phyloP scores from a whole-genome alignment of 2,113 vertebrate genomes.

The Mobula birostris region DNA sequence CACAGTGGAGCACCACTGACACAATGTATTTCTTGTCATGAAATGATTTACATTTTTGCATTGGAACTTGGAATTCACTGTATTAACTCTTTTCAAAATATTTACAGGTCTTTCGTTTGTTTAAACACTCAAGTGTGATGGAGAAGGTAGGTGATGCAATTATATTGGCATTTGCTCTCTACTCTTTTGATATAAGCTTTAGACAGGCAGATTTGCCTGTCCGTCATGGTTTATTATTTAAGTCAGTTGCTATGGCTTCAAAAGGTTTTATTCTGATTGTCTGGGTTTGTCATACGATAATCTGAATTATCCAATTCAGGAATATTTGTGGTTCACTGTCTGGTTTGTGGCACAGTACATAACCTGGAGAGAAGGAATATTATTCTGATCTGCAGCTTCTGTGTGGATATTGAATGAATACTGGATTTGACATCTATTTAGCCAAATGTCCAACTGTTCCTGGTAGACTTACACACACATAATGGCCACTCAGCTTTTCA shows the following conservation, averaged over 20 bases:
- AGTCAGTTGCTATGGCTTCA: not conserved
- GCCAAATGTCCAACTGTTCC: not conserved
- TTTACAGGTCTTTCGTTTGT: slow-evolving; percentile 5
- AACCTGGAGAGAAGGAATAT: not conserved
- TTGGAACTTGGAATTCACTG: not conserved
- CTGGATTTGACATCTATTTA: no score
- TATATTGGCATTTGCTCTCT: not conserved
- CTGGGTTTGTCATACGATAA: not conserved
- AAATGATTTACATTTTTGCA: not conserved
- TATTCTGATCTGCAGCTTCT: not conserved
- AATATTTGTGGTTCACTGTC: not conserved
- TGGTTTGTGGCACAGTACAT: no score
- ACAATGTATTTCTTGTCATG: not conserved
- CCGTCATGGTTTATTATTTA: not conserved
- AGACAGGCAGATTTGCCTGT: no score
- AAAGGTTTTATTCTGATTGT: not conserved
- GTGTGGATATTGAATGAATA: not conserved
- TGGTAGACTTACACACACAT: not conserved
- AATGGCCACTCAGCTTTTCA: not conserved
- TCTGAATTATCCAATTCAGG: not conserved
- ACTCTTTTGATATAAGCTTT: not conserved
- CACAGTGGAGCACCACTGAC: not conserved
- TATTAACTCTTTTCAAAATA: not conserved
- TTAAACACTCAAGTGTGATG: not conserved
- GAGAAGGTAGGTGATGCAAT: not conserved